Conservation (phyloP, 2,113 vertebrate species). For the Phoenicopterus ruber region DNA sequence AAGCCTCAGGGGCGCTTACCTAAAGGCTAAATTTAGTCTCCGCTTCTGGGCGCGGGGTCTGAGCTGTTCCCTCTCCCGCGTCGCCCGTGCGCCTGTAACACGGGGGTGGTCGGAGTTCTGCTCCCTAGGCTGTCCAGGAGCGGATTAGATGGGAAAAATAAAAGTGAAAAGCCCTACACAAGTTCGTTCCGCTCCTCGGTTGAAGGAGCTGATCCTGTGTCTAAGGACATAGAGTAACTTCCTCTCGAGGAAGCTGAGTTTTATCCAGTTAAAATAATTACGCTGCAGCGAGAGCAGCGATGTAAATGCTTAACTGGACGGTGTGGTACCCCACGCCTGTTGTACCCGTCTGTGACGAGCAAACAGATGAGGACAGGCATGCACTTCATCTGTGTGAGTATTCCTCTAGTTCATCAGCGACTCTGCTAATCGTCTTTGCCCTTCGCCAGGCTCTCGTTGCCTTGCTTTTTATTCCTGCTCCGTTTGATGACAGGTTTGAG, state of each 20-base stretch:
- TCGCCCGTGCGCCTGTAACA: neutral
- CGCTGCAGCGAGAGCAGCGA: neutral
- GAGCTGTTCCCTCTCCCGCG: fast-evolving
- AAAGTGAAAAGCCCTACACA: fast-evolving
- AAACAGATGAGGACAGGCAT: fast-evolving
- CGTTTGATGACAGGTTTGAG: neutral
- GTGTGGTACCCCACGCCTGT: neutral
- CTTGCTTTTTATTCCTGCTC: neutral
- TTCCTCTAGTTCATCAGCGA: neutral
- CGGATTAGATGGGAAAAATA: fast-evolving
- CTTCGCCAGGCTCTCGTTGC: neutral
- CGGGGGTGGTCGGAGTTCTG: neutral
- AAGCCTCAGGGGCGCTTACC: neutral
- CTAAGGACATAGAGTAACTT: neutral
- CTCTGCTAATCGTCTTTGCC: neutral
- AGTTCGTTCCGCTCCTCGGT: neutral
- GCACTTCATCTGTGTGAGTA: neutral
- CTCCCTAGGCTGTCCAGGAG: neutral
- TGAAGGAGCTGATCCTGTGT: neutral
- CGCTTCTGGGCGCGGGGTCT: neutral
- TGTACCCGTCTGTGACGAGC: fast-evolving
- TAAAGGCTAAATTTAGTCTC: fast-evolving
- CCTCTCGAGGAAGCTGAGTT: neutral
- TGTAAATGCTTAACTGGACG: fast-evolving
- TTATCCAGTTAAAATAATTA: neutral